Evolutionary conservation across 2,888 invertebrate species (phyloP), one percentile per base, ranked within the genome.

Genomic region (Trypoxylon attenuatum): DNA sequence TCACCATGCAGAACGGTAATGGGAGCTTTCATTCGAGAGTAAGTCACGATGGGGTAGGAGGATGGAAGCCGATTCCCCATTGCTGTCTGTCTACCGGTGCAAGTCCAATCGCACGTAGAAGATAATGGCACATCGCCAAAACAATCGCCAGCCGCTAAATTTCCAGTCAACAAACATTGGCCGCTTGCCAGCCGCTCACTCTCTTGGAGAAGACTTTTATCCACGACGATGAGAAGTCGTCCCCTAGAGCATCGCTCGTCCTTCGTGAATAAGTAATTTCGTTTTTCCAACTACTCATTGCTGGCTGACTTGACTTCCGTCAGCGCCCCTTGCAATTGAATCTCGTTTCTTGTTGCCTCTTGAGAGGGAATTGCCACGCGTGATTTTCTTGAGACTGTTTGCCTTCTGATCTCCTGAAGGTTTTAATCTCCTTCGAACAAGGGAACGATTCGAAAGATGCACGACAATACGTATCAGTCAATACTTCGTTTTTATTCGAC

Each of bases 101-200:
- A 61, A 63, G 49, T 69, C 74, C 65, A 67, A 41, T 61, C 59
- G 61, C 63, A 63, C 67, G 65, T 71, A 71, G 55, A 66, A 77
- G 77, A 83, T 82, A 84, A 84, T 84, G 84, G 84, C 84, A 82
- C 67, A 25, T 53, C 58, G 84, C 84, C 84, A 84, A 84, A 84
- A 84, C 84, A 84, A 84, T 84, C 81, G 83, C 77, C 77, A 64
- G 78, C 77, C 79, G 80, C 81, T 84, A 83, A 84, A 84, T 84
- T 84, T 83, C 83, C 82, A 84, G 84, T 84, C 84, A 84, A 84
- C 84, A 84, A 84, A 84, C 81, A 82, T 79, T 84, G 84, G 84
- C 80, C 46, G 45, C 5, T 15, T 33, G 84, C 84, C 84, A 84
- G 78, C 62, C 49, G 59, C 63, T 64, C 64, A 61, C 47, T 64